These are phyloP conservation scores for Amaurobius ferox DNA, from an alignment of 2,888 invertebrate species.

Conservation along the genomic window DNA sequence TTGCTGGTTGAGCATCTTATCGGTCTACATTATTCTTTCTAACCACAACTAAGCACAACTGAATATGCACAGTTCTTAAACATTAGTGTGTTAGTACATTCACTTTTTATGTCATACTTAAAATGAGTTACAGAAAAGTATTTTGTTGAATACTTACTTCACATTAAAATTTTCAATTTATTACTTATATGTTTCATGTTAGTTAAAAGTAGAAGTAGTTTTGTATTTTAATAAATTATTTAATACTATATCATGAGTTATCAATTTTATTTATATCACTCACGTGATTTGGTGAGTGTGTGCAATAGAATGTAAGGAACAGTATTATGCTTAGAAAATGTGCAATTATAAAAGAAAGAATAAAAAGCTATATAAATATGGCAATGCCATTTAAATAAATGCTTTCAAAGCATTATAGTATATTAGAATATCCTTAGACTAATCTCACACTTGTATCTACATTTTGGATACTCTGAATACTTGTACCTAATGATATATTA, in stretches of 20 bases:
- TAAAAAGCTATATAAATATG: not conserved
- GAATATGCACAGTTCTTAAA: slow-evolving; percentile 5
- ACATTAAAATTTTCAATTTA: too few relatives aligned
- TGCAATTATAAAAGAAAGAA: not conserved
- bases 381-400: slow-evolving; percentile 12
- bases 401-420: slow-evolving; percentile 41
- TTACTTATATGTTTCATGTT: not conserved
- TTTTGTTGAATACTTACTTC: too few relatives aligned
- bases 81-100: not conserved
- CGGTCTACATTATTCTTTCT: slow-evolving; percentile 6
- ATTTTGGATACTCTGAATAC: slow-evolving; percentile 47
- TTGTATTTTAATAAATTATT: not conserved
- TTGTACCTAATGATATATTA: slow-evolving; percentile 20
- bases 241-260: not conserved
- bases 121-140: too few relatives aligned
- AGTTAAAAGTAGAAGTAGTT: not conserved
- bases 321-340: slow-evolving; percentile 9
- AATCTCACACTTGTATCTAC: slow-evolving; percentile 39
- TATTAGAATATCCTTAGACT: slow-evolving; percentile 22
- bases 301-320: slow-evolving; percentile 3
- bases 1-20: slow-evolving; percentile 18
- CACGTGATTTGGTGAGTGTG: not conserved
- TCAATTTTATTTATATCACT: not conserved
- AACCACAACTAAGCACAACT: slow-evolving; percentile 1
- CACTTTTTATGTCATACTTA: too few relatives aligned